Conservation (phyloP, 2,113 vertebrate genomes). For the Tetraodon nigroviridis region DNA sequence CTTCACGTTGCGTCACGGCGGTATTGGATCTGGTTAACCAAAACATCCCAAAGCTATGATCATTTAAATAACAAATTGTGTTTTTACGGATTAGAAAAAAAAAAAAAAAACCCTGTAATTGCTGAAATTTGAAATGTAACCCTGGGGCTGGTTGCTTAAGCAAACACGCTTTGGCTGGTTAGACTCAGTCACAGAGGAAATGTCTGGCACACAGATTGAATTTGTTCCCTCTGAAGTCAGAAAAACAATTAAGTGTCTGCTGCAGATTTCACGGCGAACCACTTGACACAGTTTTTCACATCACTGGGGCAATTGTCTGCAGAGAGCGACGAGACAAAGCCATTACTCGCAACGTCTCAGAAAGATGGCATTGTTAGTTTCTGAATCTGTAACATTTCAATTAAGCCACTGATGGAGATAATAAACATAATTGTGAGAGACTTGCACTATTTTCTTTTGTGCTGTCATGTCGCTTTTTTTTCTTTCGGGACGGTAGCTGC, state of each 20-base stretch:
- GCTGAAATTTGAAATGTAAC: conserved; percentile 76
- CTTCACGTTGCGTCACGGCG: conserved; percentile 50
- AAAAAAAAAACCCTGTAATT: conserved; percentile 76
- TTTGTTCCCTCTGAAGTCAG: conserved; percentile 75
- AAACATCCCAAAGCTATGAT: conserved; percentile 78
- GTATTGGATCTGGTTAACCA: conserved; percentile 57
- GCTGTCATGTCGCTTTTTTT: conserved; percentile 51
- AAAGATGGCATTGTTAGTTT: conserved; percentile 69
- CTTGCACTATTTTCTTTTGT: conserved; percentile 61
- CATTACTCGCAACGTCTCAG: conserved; percentile 69
- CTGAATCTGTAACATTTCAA: conserved; percentile 76
- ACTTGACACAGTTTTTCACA: conserved; percentile 79
- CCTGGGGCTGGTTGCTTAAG: conserved; percentile 77
- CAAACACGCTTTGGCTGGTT: conserved; percentile 79
- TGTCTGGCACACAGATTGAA: conserved; percentile 76
- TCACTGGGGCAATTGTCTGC: conserved; percentile 75
- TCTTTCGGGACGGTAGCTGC: conserved; percentile 43
- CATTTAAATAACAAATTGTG: conserved; percentile 80
- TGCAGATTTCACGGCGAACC: conserved; percentile 70
- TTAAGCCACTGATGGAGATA: conserved; percentile 68
- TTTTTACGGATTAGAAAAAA: conserved; percentile 65
- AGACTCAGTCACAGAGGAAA: conserved; percentile 73
- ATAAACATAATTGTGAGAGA: conserved; percentile 67
- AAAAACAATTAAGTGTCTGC: conserved; percentile 80
- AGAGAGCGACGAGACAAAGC: conserved; percentile 71